phyloP scores from a whole-genome alignment of 2,113 vertebrate genomes.

The Zapus hudsonius region DNA sequence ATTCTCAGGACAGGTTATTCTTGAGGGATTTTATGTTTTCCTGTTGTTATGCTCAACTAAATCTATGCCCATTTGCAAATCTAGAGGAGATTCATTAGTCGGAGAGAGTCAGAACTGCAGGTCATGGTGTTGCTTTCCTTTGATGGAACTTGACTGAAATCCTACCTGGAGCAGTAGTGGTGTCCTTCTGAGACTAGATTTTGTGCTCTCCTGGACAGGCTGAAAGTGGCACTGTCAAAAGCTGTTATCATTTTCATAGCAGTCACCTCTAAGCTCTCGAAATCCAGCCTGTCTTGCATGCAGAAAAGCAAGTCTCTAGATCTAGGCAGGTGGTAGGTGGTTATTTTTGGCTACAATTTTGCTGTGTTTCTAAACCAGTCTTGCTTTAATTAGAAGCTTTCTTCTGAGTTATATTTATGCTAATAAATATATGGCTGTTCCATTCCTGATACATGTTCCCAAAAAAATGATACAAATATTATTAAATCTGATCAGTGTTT shows the following conservation, averaged over 20 bases:
- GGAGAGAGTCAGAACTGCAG: background rate
- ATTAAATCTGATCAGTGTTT: slow-evolving; percentile 73
- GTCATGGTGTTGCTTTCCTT: slow-evolving; percentile 29
- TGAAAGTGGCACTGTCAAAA: slow-evolving; percentile 61
- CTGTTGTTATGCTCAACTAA: background rate
- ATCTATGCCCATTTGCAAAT: slow-evolving; percentile 27
- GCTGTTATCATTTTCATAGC: slow-evolving; percentile 60
- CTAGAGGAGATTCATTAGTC: slow-evolving; percentile 16
- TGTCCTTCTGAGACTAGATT: slow-evolving; percentile 49
- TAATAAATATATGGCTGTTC: slow-evolving; percentile 71
- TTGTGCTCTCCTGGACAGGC: slow-evolving; percentile 11
- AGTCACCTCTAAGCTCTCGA: slow-evolving; percentile 12
- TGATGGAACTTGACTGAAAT: slow-evolving; percentile 51
- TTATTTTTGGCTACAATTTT: slow-evolving; percentile 65
- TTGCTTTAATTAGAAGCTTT: slow-evolving; percentile 69
- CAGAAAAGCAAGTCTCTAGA: slow-evolving; percentile 52
- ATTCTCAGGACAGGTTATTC: slow-evolving; percentile 6
- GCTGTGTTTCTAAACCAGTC: slow-evolving; percentile 62
- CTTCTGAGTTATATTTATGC: slow-evolving; percentile 74
- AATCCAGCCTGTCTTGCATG: slow-evolving; percentile 57
- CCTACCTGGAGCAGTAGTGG: background rate
- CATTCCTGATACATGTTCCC: slow-evolving; percentile 67
- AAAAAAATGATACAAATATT: slow-evolving; percentile 77
- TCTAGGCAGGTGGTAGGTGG: slow-evolving; percentile 46
- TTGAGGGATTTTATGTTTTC: too few species aligned